phyloP scores from a whole-genome alignment of 2,113 vertebrate genomes.

The Synodontis membranacea region DNA sequence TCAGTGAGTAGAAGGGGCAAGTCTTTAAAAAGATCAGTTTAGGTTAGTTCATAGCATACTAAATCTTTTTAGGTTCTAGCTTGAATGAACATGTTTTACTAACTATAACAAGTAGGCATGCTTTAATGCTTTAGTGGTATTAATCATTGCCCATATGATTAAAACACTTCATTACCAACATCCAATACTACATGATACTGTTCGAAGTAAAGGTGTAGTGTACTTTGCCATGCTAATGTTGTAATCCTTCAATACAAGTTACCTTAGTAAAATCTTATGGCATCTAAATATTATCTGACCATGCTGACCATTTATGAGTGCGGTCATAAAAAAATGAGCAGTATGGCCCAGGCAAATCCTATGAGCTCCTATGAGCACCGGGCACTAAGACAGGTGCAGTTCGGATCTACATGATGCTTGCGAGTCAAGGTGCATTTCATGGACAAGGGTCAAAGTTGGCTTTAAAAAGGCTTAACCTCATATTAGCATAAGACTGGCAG shows the following conservation, averaged over 20 bases:
- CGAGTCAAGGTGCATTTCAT: not conserved
- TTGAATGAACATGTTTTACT: not conserved
- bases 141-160: not conserved
- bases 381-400: not conserved
- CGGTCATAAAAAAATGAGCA: not conserved
- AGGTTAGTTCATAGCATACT: not conserved
- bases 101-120: not conserved
- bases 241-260: not conserved
- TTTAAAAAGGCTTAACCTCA: not conserved
- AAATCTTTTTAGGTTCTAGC: not conserved
- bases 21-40: constrained; percentile 62
- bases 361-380: not conserved
- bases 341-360: not conserved
- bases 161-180: not conserved
- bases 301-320: not conserved
- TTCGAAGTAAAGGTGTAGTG: not conserved
- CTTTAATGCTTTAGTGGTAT: not conserved
- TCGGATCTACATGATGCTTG: not conserved
- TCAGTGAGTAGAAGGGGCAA: constrained; percentile 70
- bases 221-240: not conserved
- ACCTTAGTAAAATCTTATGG: not conserved
- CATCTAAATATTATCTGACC: not conserved
- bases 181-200: not conserved
- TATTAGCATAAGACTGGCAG: not conserved
- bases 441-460: not conserved